Evolutionary conservation across 1,140 invertebrate species (phyloP).

Genomic region (Drosophila baimaii): DNA sequence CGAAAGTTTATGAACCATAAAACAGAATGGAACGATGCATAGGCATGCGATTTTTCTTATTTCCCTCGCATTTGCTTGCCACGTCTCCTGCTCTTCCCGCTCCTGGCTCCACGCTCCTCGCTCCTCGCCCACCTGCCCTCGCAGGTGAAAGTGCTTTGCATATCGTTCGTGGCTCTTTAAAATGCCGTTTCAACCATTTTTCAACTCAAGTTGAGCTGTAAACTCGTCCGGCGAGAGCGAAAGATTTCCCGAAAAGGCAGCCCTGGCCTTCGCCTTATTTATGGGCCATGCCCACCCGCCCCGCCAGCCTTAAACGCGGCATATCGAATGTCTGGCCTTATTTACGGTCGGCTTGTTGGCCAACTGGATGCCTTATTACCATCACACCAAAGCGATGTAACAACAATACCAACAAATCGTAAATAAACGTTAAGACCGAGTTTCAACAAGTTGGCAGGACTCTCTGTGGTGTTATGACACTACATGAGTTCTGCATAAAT

Average conservation of each 20-base stretch:
- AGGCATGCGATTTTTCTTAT: constrained; percentile 54
- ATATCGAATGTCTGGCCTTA: constrained; percentile 10
- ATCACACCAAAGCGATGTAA: neutral
- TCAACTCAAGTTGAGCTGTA: constrained; percentile 40
- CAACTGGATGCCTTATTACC: constrained; percentile 11
- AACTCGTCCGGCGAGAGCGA: neutral
- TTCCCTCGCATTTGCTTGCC: neutral
- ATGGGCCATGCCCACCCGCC: constrained; percentile 10
- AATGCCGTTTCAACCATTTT: constrained; percentile 42
- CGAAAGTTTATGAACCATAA: constrained; percentile 68
- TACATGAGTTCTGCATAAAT: too few species aligned
- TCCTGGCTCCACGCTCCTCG: too few species aligned
- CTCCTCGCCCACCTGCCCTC: neutral
- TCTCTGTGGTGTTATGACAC: neutral
- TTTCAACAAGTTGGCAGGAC: neutral
- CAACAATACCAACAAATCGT: constrained; percentile 1
- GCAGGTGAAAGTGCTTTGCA: constrained; percentile 28
- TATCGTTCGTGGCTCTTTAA: constrained; percentile 41
- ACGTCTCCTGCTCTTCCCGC: too few species aligned
- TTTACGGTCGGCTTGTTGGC: neutral
- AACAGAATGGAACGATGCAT: constrained; percentile 62
- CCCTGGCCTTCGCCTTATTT: constrained; percentile 12
- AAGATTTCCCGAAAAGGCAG: constrained; percentile 4
- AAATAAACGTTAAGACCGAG: neutral
- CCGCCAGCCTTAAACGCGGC: neutral